These are phyloP conservation scores for Habroteleia sp. DNA, from an alignment of 2,888 invertebrate genomes.

Conservation along the genomic window DNA sequence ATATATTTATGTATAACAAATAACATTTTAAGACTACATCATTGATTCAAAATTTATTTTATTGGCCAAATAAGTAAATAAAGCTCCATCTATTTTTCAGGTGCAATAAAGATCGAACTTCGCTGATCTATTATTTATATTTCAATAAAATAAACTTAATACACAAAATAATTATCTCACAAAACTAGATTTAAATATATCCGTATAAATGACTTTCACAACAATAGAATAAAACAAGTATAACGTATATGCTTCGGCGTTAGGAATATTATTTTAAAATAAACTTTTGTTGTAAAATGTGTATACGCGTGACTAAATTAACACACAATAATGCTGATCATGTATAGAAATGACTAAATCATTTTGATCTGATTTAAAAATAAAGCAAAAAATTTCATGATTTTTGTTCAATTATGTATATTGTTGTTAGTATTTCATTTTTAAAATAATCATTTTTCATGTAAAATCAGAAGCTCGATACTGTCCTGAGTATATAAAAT, in stretches of 20 bases:
- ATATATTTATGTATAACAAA: too few relatives aligned
- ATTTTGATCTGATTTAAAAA: conserved; percentile 25
- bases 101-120: conserved; percentile 26
- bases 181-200: conserved; percentile 52
- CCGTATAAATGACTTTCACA: conserved; percentile 51
- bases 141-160: conserved; percentile 54
- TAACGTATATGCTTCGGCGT: conserved; percentile 36
- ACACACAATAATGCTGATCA: conserved; percentile 26
- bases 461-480: conserved; percentile 41
- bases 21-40: too few relatives aligned
- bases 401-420: neutral
- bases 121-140: conserved; percentile 44
- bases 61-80: conserved; percentile 17
- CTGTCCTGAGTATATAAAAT: conserved; percentile 40
- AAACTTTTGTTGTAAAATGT: conserved; percentile 18
- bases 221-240: conserved; percentile 51
- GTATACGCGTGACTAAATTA: conserved; percentile 35
- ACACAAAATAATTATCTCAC: conserved; percentile 53
- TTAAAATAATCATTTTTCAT: neutral
- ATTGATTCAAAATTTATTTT: conserved; percentile 32
- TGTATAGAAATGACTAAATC: conserved; percentile 49
- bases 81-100: conserved; percentile 23
- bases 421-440: neutral
- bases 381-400: conserved; percentile 6
- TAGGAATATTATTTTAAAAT: conserved; percentile 23